phyloP scores from a whole-genome alignment of 1,140 invertebrate genomes.

The Psix sp. region DNA sequence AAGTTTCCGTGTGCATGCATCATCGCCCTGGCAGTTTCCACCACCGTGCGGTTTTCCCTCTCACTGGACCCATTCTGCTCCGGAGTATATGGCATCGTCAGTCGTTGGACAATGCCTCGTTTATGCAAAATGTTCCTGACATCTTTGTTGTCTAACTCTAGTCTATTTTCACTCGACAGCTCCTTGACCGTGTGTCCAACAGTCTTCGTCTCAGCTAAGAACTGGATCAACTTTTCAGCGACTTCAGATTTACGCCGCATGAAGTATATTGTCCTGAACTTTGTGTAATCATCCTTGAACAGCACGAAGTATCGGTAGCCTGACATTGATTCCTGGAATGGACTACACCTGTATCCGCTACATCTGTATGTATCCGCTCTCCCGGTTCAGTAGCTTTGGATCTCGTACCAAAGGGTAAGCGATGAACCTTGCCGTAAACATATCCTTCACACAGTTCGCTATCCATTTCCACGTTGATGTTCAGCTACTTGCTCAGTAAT shows the following conservation, averaged over 20 bases:
- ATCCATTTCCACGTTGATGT: conserved; percentile 52
- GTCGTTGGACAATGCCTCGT: conserved; percentile 52
- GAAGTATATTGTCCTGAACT: conserved; percentile 57
- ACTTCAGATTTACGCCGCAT: conserved; percentile 65
- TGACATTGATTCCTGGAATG: conserved; percentile 44
- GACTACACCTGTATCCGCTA: conserved; percentile 63
- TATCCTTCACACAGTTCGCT: conserved; percentile 64
- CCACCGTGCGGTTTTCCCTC: conserved; percentile 58
- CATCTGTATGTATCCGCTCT: too few relatives aligned
- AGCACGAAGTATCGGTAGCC: conserved; percentile 62
- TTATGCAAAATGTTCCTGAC: conserved; percentile 29
- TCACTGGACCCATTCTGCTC: conserved; percentile 69
- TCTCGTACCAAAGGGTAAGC: too few relatives aligned
- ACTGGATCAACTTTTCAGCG: conserved; percentile 15
- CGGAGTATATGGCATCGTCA: conserved; percentile 63
- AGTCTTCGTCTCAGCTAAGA: conserved; percentile 38
- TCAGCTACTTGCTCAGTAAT: conserved; percentile 46
- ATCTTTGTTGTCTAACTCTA: conserved; percentile 50
- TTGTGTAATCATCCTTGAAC: conserved; percentile 64
- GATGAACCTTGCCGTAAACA: too few relatives aligned
- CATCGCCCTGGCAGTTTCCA: conserved; percentile 51
- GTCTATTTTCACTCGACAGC: conserved; percentile 45
- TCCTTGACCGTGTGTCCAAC: conserved; percentile 40
- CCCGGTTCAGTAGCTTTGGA: too few relatives aligned
- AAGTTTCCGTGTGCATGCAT: conserved; percentile 24